A percentile compares a stretch with the other conserved stretches of the same genome.
phyloP scores from a whole-genome alignment of 2,113 vertebrate species.

The Holacanthus passer region DNA sequence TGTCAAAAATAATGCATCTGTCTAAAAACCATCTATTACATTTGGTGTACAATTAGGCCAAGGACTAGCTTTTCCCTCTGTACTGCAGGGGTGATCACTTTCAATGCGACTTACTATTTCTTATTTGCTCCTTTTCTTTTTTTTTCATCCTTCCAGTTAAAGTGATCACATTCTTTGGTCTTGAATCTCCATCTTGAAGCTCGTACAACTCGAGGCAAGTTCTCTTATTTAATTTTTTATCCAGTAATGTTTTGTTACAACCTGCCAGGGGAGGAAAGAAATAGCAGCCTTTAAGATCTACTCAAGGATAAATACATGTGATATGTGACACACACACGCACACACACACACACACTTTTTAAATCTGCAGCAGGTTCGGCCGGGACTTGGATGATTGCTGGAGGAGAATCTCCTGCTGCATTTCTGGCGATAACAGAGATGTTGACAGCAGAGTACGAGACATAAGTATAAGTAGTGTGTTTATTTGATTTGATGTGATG shows the following conservation, averaged over 20 bases:
- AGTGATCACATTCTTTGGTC: constrained; percentile 32
- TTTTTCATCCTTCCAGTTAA: background rate
- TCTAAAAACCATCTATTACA: background rate
- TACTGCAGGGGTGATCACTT: background rate
- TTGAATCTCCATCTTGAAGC: constrained; percentile 54
- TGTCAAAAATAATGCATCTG: no score
- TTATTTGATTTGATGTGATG: background rate
- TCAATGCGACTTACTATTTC: constrained; percentile 49
- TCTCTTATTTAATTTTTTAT: accelerated
- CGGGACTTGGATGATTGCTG: constrained; percentile 36
- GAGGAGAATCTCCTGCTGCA: constrained; percentile 60
- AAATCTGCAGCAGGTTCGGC: constrained; percentile 32
- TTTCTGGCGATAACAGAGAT: constrained; percentile 69
- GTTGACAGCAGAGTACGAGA: constrained; percentile 64
- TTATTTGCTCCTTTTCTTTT: background rate
- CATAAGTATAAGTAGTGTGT: constrained; percentile 15
- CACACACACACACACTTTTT: constrained; percentile 51
- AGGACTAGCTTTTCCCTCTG: background rate
- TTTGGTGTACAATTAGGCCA: background rate
- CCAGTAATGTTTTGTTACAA: constrained; percentile 51
- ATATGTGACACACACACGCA: background rate
- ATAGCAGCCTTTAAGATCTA: background rate
- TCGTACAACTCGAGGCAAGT: constrained; percentile 77
- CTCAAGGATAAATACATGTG: background rate
- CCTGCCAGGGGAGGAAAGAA: constrained; percentile 47